These are phyloP conservation scores for Linepithema humile DNA, from an alignment of 1,140 invertebrate genomes.

Conservation along the genomic window DNA sequence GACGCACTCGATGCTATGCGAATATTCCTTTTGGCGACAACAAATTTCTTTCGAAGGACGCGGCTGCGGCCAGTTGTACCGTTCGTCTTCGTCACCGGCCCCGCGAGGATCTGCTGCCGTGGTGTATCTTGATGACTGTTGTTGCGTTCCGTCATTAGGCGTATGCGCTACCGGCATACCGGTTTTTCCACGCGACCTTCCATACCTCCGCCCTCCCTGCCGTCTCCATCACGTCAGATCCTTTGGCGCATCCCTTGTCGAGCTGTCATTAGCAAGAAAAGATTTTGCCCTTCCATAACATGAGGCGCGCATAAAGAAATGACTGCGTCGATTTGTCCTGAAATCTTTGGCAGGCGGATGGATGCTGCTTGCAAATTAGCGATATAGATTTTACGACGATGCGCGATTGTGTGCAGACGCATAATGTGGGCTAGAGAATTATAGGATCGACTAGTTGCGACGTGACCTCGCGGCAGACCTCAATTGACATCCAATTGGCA, in stretches of 20 bases:
- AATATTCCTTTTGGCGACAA: slow-evolving; percentile 68
- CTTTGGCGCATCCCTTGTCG: slow-evolving; percentile 16
- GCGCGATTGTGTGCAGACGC: background rate
- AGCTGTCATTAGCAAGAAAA: slow-evolving; percentile 35
- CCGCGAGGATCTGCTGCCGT: slow-evolving; percentile 46
- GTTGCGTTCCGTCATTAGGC: slow-evolving; percentile 64
- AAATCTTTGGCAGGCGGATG: slow-evolving; percentile 1
- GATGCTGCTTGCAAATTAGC: slow-evolving; percentile 38
- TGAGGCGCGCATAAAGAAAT: background rate
- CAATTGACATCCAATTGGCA: background rate
- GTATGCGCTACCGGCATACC: slow-evolving; percentile 66
- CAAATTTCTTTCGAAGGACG: slow-evolving; percentile 45
- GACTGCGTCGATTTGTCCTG: background rate
- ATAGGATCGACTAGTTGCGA: background rate
- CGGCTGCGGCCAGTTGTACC: slow-evolving; percentile 46
- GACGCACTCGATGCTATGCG: slow-evolving; percentile 24
- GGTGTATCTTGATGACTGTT: slow-evolving; percentile 56
- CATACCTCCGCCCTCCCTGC: background rate
- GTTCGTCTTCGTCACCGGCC: slow-evolving; percentile 71
- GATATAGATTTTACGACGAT: background rate
- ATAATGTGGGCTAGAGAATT: background rate
- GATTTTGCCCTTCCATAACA: slow-evolving; percentile 35
- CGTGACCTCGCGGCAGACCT: background rate
- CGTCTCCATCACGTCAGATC: slow-evolving; percentile 21
- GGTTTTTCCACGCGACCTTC: slow-evolving; percentile 65